Evolutionary conservation across 2,113 vertebrate species (phyloP).

Genomic region (Poeciliopsis retropinna): DNA sequence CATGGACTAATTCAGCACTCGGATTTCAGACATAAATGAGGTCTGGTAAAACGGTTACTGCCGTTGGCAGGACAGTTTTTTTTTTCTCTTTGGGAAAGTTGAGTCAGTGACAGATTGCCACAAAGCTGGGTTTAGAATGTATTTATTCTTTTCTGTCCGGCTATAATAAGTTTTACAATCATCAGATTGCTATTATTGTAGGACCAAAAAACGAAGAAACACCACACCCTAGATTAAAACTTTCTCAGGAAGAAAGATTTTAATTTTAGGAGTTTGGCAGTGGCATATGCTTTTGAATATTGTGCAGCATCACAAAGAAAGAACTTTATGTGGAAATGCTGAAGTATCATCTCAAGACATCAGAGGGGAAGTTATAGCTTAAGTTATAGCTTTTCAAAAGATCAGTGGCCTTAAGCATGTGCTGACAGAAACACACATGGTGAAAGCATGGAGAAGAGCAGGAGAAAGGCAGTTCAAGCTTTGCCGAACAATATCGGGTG

Average conservation of each 20-base stretch:
- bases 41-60: not conserved
- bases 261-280: too few relatives aligned
- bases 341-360: not conserved
- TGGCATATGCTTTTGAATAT: too few relatives aligned
- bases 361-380: not conserved
- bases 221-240: too few relatives aligned
- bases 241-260: too few relatives aligned
- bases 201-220: not conserved
- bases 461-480: not conserved
- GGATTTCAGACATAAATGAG: not conserved
- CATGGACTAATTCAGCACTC: too few relatives aligned
- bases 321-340: not conserved
- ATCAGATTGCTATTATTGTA: not conserved
- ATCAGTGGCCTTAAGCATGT: not conserved
- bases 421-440: not conserved
- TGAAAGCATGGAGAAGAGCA: not conserved
- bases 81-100: not conserved
- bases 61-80: not conserved
- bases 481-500: not conserved
- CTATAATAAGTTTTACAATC: not conserved
- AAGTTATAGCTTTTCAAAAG: not conserved
- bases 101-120: not conserved
- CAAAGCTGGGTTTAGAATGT: not conserved
- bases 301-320: not conserved
- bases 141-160: not conserved